A percentile compares a stretch with the other conserved stretches of the same genome.
Conservation (phyloP, 2,888 invertebrate genomes). For the Trypoxylon attenuatum region DNA sequence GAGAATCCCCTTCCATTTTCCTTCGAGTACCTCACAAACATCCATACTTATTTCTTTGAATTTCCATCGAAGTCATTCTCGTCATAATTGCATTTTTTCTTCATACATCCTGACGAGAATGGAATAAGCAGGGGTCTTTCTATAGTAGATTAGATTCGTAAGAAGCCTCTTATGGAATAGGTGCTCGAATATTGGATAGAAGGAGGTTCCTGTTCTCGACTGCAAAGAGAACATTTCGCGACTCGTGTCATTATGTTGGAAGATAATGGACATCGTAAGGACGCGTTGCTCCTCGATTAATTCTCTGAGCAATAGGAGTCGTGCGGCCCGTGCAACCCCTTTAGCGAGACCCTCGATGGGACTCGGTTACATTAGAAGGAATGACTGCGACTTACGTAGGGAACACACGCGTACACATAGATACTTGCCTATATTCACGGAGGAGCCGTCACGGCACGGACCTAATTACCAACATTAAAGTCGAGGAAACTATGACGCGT, state of each 20-base stretch:
- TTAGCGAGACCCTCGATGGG: conserved; percentile 23
- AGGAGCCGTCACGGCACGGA: conserved; percentile 21
- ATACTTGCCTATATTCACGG: conserved; percentile 7
- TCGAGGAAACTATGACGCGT: conserved; percentile 31
- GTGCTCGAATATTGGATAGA: too few species aligned
- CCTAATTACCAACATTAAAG: conserved; percentile 48
- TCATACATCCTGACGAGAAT: too few species aligned
- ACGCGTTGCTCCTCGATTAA: conserved; percentile 27
- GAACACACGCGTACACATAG: conserved; percentile 25
- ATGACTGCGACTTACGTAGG: conserved; percentile 33
- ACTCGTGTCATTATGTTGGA: conserved; percentile 8
- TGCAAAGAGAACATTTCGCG: neutral
- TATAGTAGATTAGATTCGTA: too few species aligned
- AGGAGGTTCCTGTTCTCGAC: too few species aligned
- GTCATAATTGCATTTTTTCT: too few species aligned
- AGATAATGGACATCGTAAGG: conserved; percentile 23
- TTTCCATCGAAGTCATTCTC: too few species aligned
- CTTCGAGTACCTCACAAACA: too few species aligned
- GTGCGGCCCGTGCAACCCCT: conserved; percentile 24
- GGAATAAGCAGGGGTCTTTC: too few species aligned
- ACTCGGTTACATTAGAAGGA: conserved; percentile 50
- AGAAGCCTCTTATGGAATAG: too few species aligned
- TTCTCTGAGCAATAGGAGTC: conserved; percentile 20
- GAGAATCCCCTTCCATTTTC: neutral
- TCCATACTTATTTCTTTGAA: too few species aligned